phyloP scores from a whole-genome alignment of 2,113 vertebrate genomes.

The Columbina picui region DNA sequence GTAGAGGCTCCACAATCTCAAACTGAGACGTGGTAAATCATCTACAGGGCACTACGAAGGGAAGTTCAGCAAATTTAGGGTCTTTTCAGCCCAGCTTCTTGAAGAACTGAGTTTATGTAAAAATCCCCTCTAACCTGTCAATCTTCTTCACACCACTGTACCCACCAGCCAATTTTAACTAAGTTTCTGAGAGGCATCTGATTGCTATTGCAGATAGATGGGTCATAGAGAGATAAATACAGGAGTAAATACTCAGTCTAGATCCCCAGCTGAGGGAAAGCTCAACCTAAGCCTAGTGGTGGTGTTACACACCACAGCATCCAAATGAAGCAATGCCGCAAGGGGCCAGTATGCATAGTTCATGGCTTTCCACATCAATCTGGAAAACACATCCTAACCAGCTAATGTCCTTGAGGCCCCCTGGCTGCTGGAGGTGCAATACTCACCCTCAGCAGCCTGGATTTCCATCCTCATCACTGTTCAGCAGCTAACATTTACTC shows the following conservation, averaged over 20 bases:
- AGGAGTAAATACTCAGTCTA: background rate
- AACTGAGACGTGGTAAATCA: background rate
- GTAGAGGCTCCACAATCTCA: background rate
- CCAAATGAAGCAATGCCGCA: accelerated
- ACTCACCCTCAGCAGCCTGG: background rate
- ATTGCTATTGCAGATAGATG: background rate
- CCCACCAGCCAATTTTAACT: background rate
- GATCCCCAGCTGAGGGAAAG: background rate
- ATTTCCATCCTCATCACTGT: background rate
- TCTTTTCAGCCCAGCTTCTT: background rate
- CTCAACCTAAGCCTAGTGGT: background rate
- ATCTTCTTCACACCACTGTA: background rate
- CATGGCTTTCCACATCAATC: background rate
- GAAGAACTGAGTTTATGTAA: background rate
- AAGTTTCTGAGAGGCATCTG: background rate
- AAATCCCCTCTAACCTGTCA: background rate
- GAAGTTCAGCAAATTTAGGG: background rate
- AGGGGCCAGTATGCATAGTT: accelerated
- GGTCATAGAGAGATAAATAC: background rate
- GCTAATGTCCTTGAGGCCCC: background rate
- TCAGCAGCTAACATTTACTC: constrained; percentile 43
- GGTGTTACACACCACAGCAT: background rate
- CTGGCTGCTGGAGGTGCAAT: background rate
- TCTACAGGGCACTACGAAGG: background rate
- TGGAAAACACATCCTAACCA: background rate